Base-by-base conservation (phyloP, 2,113 vertebrate species). In the Sorex araneus region DNA sequence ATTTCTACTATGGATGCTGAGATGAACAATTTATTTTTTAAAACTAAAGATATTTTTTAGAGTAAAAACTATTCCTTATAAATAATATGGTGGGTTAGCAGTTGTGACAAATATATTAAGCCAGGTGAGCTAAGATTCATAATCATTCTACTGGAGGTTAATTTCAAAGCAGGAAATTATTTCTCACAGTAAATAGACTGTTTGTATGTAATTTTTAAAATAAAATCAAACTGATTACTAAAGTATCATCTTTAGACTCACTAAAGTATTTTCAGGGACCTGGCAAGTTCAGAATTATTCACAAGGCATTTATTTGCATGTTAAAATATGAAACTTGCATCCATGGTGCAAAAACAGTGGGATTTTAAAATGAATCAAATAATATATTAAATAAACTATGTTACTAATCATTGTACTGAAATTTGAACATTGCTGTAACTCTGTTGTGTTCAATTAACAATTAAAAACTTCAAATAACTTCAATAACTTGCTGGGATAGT, bases 21-120 rank as follows among this genome's bases (percentile, higher is more conserved):
- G 12, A 45, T 63, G 12, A 82, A 13, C 13, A 50, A 71, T 66
- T 93, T 40, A 77, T 81, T 81, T 87, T 82, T 63, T 90, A 9
- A 40, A 60, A 1, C 10, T 60, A 15, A 4, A 0, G 0, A 71
- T 2, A 23, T 83, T 73, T 50, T 75, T 25, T 57, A 80, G 2
- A 84, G 23, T 23, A 69, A 78, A 85, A 50, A 50, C 4, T 2
- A 4, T 60, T 40, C 30, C 8, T 80, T 66, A 70, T 21, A 47
- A 81, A 73, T 15, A 69, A 83, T 45, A 70, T 47, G 4, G 1
- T 43, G 8, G 43, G 67, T 94, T 78, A 86, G 77, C 8, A 71
- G 30, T 47, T 63, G 63, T 82, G 6, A 73, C 21, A 25, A 83
- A 36, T 60, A 2, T 74, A 43, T 13, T 32, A 66, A 73, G 4